Base-by-base conservation (phyloP, 2,113 vertebrate species). In the Seriola rivoliana region DNA sequence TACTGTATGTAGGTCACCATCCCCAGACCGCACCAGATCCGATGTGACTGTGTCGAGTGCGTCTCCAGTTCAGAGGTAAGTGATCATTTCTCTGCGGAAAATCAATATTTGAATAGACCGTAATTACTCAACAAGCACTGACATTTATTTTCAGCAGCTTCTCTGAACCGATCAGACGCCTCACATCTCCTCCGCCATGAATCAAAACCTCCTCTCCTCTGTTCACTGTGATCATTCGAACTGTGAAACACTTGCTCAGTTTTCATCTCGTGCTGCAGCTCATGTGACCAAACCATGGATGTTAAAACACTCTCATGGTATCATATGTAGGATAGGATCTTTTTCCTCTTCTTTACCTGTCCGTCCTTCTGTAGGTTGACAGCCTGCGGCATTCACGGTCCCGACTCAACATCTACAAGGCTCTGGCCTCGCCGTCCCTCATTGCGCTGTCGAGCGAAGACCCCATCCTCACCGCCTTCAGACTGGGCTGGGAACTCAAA, bases 21-120 rank as follows among this genome's bases (percentile, higher is more conserved):
- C 52, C 98, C 98, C 52, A 96, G 98, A 29, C 98, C 98, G 0
- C 98, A 99, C 94, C 97, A 98, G 94, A 98, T 99, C 63, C 94
- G 98, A 84, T 99, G 98, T 70, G 98, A 98, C 94, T 99, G 98
- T 55, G 97, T 99, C 10, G 97, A 99, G 76, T 99, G 98, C 54
- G 98, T 99, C 3, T 99, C 98, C 89, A 98, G 98, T 84, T 99
- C 97, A 0, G 98, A 99, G 92, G 93, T 93, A 2, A 75, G 89
- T 29, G 4, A 21, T 38, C 3, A 0, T 36, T 14, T 38, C 11
- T 58, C 54, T 32, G 14, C 14, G 9, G 19, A 25, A 67, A 65
- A 65, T 48, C 38, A 36, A 36, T 36, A 34, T 42, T 14, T 13
- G 3, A 38, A 42, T 54, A 14, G 0, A 32, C 75, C 32, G 32